phyloP scores from a whole-genome alignment of 2,113 vertebrate genomes.

The Aspidoscelis tigris region DNA sequence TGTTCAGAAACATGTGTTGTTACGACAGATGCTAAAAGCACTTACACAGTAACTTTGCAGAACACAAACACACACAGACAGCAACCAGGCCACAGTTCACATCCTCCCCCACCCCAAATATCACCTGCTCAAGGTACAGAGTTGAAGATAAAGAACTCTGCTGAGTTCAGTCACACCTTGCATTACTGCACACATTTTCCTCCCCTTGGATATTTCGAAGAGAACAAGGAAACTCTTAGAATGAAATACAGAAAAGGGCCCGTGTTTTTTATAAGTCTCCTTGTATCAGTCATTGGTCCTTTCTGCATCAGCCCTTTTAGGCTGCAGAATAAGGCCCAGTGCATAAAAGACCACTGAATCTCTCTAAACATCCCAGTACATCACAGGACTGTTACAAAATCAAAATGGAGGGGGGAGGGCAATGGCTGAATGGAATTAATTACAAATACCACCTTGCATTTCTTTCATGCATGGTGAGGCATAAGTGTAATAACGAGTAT shows the following conservation, averaged over 20 bases:
- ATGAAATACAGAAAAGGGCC: constrained; percentile 23
- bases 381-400: background rate
- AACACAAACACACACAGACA: background rate
- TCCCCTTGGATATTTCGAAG: constrained; percentile 2
- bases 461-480: too few relatives aligned
- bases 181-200: background rate
- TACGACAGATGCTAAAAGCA: background rate
- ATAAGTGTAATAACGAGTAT: too few relatives aligned
- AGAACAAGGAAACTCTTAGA: constrained; percentile 23
- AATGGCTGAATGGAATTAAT: too few relatives aligned
- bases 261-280: background rate
- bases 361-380: too few relatives aligned
- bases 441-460: too few relatives aligned
- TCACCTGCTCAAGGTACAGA: constrained; percentile 21
- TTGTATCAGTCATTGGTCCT: too few relatives aligned
- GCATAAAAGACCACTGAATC: too few relatives aligned
- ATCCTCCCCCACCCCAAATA: background rate
- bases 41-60: background rate
- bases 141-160: background rate
- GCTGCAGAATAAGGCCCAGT: too few relatives aligned
- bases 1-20: background rate
- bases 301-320: too few relatives aligned
- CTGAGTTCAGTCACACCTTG: background rate
- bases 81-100: background rate
- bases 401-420: background rate